Base-by-base conservation (phyloP, 2,113 vertebrate genomes). In the Sisor rabdophorus region DNA sequence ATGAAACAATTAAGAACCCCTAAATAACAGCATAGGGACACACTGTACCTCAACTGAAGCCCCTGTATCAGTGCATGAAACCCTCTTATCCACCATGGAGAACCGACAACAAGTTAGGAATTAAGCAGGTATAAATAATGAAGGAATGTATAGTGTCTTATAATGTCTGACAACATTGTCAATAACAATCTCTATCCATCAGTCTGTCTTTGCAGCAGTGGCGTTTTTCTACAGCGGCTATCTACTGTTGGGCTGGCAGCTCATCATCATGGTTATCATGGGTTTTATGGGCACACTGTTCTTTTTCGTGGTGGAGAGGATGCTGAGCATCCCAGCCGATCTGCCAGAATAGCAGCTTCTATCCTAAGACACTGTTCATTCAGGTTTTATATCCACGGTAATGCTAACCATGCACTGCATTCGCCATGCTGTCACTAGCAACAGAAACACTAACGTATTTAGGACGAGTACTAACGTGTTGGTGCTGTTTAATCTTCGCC, bases 211-310 rank as follows among this genome's bases (percentile, higher is more conserved):
- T 65, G 95, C 97, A 75, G 96, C 97, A 0, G 82, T 95, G 80
- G 96, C 97, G 0, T 99, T 95, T 87, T 97, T 98, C 94, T 99
- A 98, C 93, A 96, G 97, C 81, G 95, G 97, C 71, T 95, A 97
- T 86, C 87, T 98, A 16, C 88, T 96, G 17, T 89, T 99, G 54
- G 93, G 90, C 76, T 99, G 97, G 97, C 97, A 99, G 77, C 95
- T 99, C 24, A 93, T 99, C 75, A 82, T 95, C 84, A 95, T 99
- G 95, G 92, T 96, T 80, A 7, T 93, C 4, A 87, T 95, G 78
- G 96, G 95, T 3, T 96, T 99, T 79, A 86, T 87, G 11, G 97
- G 97, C 7, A 95, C 96, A 0, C 84, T 98, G 26, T 95, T 94
- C 47, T 99, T 99, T 89, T 98, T 99, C 75, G 9, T 92, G 0